A percentile compares a stretch with the other conserved stretches of the same genome.
Evolutionary conservation across 2,888 invertebrate genomes (phyloP).

Genomic region (Andrena chrysosceles): DNA sequence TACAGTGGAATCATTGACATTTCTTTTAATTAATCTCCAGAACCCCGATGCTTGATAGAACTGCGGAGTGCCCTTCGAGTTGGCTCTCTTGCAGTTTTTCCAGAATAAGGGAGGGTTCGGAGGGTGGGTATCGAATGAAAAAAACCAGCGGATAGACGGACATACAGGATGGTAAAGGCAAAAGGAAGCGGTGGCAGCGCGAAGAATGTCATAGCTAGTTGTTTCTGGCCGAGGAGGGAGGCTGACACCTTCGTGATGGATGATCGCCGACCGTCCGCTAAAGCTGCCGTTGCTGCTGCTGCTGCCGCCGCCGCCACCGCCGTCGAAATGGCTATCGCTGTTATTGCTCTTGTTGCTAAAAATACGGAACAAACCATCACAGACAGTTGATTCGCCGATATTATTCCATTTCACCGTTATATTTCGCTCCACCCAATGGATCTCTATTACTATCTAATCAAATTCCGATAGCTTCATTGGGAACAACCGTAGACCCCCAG

Average conservation of each 20-base stretch:
- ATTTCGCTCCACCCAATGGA: conserved; percentile 1
- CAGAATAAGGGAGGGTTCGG: conserved; percentile 24
- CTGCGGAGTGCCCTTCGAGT: neutral
- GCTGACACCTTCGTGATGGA: conserved; percentile 84
- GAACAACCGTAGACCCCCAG: no score
- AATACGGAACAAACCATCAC: conserved; percentile 63
- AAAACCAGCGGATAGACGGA: conserved; percentile 65
- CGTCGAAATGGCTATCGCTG: conserved; percentile 67
- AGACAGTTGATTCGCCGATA: conserved; percentile 12
- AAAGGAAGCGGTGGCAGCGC: conserved; percentile 80
- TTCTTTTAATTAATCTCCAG: neutral
- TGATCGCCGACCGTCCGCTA: conserved; percentile 79
- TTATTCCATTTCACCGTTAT: conserved; percentile 26
- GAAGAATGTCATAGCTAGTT: conserved; percentile 84
- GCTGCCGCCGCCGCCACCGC: conserved; percentile 56
- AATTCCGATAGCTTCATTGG: no score
- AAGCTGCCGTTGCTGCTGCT: conserved; percentile 77
- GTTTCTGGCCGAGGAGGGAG: conserved; percentile 81
- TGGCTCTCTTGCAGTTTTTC: neutral
- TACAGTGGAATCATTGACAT: neutral
- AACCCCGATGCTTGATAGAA: neutral
- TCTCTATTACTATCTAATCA: neutral
- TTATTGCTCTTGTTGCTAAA: conserved; percentile 69
- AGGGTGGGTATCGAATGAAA: conserved; percentile 50
- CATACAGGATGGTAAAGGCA: conserved; percentile 70